Conservation (phyloP, 2,797 vertebrate genomes). For the Knipowitschia caucasica region DNA sequence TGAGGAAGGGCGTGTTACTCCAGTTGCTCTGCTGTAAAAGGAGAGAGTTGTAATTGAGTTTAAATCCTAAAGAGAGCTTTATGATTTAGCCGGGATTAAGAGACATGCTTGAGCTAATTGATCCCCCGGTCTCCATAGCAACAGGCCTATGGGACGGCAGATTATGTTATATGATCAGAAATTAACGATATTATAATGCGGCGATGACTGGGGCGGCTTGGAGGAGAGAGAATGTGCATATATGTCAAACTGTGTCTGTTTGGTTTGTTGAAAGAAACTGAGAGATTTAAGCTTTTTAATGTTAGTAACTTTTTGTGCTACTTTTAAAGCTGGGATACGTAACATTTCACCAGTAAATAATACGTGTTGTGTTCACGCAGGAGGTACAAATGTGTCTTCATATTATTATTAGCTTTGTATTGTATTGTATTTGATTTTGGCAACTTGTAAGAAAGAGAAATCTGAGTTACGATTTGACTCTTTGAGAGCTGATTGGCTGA, state of each 20-base stretch:
- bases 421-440: too few relatives aligned
- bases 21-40: conserved; percentile 53
- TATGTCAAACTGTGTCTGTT: neutral
- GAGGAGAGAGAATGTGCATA: neutral
- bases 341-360: too few relatives aligned
- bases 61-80: conserved; percentile 64
- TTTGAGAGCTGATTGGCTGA: too few relatives aligned
- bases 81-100: conserved; percentile 82
- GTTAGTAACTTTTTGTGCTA: too few relatives aligned
- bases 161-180: conserved; percentile 7
- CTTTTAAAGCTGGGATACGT: too few relatives aligned
- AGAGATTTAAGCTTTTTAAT: neutral
- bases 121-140: conserved; percentile 80
- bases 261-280: neutral
- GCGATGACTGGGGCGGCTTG: neutral
- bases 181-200: neutral
- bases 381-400: too few relatives aligned
- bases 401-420: too few relatives aligned
- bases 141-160: conserved; percentile 67
- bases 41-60: conserved; percentile 59
- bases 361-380: too few relatives aligned
- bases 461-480: too few relatives aligned
- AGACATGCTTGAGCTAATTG: conserved; percentile 68
- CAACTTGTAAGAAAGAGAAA: too few relatives aligned
- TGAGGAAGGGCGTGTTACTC: conserved; percentile 49